phyloP scores from a whole-genome alignment of 2,888 invertebrate species.

The Macrophya alboannulata region DNA sequence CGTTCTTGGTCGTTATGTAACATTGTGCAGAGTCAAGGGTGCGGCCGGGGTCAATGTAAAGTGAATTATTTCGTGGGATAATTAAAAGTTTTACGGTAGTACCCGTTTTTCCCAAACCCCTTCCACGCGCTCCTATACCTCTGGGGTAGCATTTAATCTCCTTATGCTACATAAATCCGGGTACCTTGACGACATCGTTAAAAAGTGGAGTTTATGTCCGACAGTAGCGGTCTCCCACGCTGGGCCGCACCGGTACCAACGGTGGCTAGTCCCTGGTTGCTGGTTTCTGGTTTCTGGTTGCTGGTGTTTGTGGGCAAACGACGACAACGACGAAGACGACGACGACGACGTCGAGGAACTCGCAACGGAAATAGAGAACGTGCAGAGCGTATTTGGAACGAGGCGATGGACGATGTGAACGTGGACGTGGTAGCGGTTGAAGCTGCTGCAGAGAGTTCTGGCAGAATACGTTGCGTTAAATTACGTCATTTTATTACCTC shows the following conservation, averaged over 20 bases:
- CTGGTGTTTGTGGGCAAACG: constrained; percentile 25
- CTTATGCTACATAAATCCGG: constrained; percentile 54
- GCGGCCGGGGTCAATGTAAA: constrained; percentile 36
- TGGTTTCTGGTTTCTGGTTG: background rate
- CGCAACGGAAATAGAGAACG: constrained; percentile 32
- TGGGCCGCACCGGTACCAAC: background rate
- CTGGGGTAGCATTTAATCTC: constrained; percentile 47
- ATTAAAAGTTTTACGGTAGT: constrained; percentile 42
- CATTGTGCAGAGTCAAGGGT: constrained; percentile 2
- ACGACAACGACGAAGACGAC: constrained; percentile 52
- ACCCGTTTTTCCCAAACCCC: constrained; percentile 34
- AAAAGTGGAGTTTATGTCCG: constrained; percentile 51
- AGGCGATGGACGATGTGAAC: constrained; percentile 53
- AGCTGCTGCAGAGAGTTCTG: constrained; percentile 54
- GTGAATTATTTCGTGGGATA: constrained; percentile 45
- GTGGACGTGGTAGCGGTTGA: constrained; percentile 7
- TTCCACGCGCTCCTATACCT: background rate
- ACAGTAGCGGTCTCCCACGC: constrained; percentile 29
- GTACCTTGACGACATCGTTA: constrained; percentile 55
- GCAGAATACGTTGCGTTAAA: constrained; percentile 63
- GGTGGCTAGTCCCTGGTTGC: background rate
- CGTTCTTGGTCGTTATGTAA: background rate
- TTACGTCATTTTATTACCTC: constrained; percentile 66
- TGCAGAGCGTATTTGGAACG: constrained; percentile 47
- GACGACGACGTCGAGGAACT: constrained; percentile 30